Conservation (phyloP, 2,888 invertebrate species). For the Archaeoteleia sp. region DNA sequence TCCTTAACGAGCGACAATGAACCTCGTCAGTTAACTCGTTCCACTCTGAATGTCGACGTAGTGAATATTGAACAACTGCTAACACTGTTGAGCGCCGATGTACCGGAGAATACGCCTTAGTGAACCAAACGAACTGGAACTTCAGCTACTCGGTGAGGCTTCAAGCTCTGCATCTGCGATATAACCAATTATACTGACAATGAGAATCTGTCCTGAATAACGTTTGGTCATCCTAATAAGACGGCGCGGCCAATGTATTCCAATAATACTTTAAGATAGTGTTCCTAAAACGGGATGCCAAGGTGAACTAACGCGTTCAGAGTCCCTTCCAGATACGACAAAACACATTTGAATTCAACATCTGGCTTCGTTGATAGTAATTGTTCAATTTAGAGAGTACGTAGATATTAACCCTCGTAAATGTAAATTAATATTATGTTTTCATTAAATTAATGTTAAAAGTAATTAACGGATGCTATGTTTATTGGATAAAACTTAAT, state of each 20-base stretch:
- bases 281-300: too few species aligned
- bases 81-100: conserved; percentile 36
- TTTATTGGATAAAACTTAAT: too few species aligned
- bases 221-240: conserved; percentile 33
- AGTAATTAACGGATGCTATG: too few species aligned
- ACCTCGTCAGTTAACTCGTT: conserved; percentile 41
- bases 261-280: too few species aligned
- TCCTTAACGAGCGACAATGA: conserved; percentile 40
- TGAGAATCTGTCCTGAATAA: conserved; percentile 30
- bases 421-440: too few species aligned
- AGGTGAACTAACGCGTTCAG: too few species aligned
- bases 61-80: conserved; percentile 47
- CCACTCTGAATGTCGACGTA: conserved; percentile 36
- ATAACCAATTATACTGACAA: conserved; percentile 27
- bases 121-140: conserved; percentile 45
- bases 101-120: conserved; percentile 30
- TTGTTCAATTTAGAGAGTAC: too few species aligned
- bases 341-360: too few species aligned
- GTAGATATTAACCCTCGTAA: too few species aligned
- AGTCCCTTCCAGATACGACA: too few species aligned
- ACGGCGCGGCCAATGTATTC: neutral
- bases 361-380: too few species aligned
- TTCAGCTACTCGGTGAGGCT: conserved; percentile 19
- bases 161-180: conserved; percentile 26
- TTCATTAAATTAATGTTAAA: too few species aligned